A percentile compares a stretch with the other conserved stretches of the same genome.
These are phyloP conservation scores for Ptychochromis oligacanthus DNA, from an alignment of 2,113 vertebrate genomes.

Conservation along the genomic window DNA sequence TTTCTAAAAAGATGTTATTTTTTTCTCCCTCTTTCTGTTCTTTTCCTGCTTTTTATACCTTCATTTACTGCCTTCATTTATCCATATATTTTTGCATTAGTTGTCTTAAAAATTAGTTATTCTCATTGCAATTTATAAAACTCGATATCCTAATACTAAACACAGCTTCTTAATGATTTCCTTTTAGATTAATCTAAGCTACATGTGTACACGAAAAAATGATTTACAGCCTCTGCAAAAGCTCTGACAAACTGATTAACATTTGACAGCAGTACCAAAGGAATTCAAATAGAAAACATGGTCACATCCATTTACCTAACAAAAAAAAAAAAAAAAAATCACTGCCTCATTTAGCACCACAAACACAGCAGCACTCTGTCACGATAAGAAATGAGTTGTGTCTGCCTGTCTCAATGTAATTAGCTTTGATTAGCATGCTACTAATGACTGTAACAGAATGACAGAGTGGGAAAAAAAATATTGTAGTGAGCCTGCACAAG, in stretches of 20 bases:
- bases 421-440: conserved; percentile 69
- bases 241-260: conserved; percentile 22
- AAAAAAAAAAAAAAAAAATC: conserved; percentile 14
- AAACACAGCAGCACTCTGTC: conserved; percentile 54
- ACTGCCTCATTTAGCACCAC: conserved; percentile 40
- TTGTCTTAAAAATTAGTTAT: neutral
- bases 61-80: neutral
- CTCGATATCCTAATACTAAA: neutral
- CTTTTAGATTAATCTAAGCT: neutral
- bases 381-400: conserved; percentile 61
- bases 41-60: neutral
- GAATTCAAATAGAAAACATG: conserved; percentile 33
- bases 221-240: conserved; percentile 16
- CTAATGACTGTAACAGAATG: conserved; percentile 60
- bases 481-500: conserved; percentile 21
- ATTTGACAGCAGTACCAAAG: conserved; percentile 20
- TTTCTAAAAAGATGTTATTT: neutral
- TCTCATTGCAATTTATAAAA: neutral
- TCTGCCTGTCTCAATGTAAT: conserved; percentile 67
- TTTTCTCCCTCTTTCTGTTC: neutral
- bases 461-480: neutral
- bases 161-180: neutral
- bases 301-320: conserved; percentile 36
- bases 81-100: neutral
- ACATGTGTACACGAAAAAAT: neutral